phyloP scores from a whole-genome alignment of 2,888 invertebrate genomes.

The Alsophila aescularia region DNA sequence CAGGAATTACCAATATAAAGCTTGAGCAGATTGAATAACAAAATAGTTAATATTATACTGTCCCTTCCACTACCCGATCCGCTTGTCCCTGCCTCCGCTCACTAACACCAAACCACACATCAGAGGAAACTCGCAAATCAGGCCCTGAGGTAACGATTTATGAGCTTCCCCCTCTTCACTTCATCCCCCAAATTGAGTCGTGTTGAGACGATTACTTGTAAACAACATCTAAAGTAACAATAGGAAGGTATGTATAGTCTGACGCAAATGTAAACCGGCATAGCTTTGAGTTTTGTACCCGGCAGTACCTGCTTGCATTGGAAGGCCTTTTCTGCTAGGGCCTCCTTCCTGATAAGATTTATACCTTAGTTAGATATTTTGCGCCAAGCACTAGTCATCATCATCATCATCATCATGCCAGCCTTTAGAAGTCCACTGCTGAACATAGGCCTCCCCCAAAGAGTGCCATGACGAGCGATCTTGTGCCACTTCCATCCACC shows the following conservation, averaged over 20 bases:
- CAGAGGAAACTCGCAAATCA: conserved; percentile 59
- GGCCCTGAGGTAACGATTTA: conserved; percentile 58
- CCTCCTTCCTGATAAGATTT: too few species aligned
- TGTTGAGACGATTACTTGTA: conserved; percentile 47
- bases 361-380: too few species aligned
- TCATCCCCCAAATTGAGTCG: conserved; percentile 28
- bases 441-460: too few species aligned
- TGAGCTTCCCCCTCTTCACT: conserved; percentile 38
- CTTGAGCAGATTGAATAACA: background rate
- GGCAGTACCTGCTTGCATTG: too few species aligned
- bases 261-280: background rate
- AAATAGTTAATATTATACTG: background rate
- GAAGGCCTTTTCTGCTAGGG: too few species aligned
- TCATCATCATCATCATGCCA: too few species aligned
- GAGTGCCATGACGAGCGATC: too few species aligned
- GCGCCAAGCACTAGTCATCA: too few species aligned
- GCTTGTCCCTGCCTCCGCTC: conserved; percentile 24
- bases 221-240: conserved; percentile 36
- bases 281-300: too few species aligned
- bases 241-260: background rate
- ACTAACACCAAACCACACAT: conserved; percentile 23
- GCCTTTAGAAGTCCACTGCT: too few species aligned
- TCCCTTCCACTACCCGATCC: background rate
- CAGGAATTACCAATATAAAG: too few species aligned
- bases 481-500: too few species aligned